Conservation (phyloP, 2,113 vertebrate genomes). For the Anhinga rufa region DNA sequence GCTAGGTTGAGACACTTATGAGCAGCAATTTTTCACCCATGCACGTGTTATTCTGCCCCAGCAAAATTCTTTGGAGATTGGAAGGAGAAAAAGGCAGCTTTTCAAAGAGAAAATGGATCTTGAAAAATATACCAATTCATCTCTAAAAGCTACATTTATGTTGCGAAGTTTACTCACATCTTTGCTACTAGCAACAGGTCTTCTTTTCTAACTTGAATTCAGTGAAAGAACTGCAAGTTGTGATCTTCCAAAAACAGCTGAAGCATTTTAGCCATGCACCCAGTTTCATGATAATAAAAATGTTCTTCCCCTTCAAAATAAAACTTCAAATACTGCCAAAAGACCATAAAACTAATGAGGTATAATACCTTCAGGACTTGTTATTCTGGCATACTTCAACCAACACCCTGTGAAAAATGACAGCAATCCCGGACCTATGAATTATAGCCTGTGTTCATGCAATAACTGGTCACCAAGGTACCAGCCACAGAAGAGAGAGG, state of each 20-base stretch:
- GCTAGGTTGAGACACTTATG: not conserved
- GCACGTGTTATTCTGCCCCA: not conserved
- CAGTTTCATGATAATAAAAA: not conserved
- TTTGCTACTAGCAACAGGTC: not conserved
- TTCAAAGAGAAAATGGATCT: not conserved
- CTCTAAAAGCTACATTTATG: not conserved
- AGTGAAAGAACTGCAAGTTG: not conserved
- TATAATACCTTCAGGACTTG: not conserved
- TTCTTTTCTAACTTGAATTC: not conserved
- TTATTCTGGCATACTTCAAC: not conserved
- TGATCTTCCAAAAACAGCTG: not conserved
- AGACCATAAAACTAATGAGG: not conserved
- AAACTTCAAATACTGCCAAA: not conserved
- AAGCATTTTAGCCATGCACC: not conserved
- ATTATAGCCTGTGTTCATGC: not conserved
- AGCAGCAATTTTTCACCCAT: not conserved
- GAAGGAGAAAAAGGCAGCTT: not conserved
- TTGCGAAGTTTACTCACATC: not conserved
- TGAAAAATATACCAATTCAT: not conserved
- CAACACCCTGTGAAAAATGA: not conserved
- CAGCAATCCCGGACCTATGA: not conserved
- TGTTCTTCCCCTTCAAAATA: not conserved
- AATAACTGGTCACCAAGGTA: not conserved
- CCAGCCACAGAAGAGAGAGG: not conserved
- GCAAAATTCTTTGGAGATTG: not conserved